Evolutionary conservation across 2,888 invertebrate genomes (phyloP).

Genomic region (Spisula subtruncata): DNA sequence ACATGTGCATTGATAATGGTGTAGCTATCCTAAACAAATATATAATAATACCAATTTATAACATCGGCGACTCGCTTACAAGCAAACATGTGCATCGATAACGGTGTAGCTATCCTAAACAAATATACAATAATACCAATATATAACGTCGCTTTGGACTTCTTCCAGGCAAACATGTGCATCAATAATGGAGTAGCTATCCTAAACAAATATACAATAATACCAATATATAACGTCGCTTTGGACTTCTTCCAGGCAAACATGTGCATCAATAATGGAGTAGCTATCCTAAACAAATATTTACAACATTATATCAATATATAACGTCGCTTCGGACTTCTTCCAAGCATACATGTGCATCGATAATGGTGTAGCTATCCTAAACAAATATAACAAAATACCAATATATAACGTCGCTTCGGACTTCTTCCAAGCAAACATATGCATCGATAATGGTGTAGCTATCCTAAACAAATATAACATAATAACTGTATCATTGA

Average conservation of each 20-base stretch:
- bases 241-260: constrained; percentile 86
- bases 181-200: constrained; percentile 87
- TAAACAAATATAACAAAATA: constrained; percentile 71
- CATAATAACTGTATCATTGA: constrained; percentile 84
- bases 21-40: constrained; percentile 82
- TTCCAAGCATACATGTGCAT: constrained; percentile 88
- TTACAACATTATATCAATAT: constrained; percentile 84
- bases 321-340: constrained; percentile 85
- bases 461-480: constrained; percentile 78
- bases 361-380: constrained; percentile 86
- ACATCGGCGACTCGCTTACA: constrained; percentile 86
- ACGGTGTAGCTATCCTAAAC: constrained; percentile 85
- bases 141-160: constrained; percentile 85
- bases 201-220: constrained; percentile 76
- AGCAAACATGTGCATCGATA: constrained; percentile 88
- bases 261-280: constrained; percentile 88
- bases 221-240: constrained; percentile 86
- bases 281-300: constrained; percentile 80
- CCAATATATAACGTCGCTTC: constrained; percentile 86
- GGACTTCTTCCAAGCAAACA: constrained; percentile 87
- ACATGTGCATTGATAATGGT: constrained; percentile 88
- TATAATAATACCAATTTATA: constrained; percentile 84
- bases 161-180: constrained; percentile 88
- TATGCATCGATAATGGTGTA: constrained; percentile 87
- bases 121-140: constrained; percentile 81